Base-by-base conservation (phyloP, 1,140 invertebrate species). In the Diplogasteroides magnus region DNA sequence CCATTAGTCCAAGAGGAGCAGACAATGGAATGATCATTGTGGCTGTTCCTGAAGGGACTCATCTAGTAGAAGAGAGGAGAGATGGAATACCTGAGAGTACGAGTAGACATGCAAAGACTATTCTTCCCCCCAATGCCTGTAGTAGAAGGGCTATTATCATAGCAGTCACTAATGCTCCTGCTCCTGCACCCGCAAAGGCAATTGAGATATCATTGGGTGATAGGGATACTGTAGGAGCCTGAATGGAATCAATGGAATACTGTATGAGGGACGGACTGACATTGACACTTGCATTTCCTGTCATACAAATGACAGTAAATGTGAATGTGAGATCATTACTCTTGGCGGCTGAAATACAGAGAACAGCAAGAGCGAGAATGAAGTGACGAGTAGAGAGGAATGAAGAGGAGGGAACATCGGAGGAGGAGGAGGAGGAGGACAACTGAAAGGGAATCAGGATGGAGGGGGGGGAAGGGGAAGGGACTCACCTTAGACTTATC, bases 91-190 rank as follows among this genome's bases (percentile, higher is more conserved):
- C 64, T 48, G 59, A 15, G 2, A 61, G 11, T 67, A 28, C 2
- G 13, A 65, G 31, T 26, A 68, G 23, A 68, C 2, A 14, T 48
- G 25, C 19, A 25, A 23, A 58, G 25, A 31, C 56, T 26, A 48
- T 19, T 61, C 68, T 65, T 65, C 31, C 64, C 25, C 64, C 64
- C 26, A 72, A 72, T n/a, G n/a, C 56, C 14, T 72, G 70, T 2
- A 72, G 56, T 23, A 58, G 32, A 23, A 60, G 25, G 32, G 68
- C 61, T 48, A 63, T 27, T 2, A 57, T 27, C 11, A 72, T 2
- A 2, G 64, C 27, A 28, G 70, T 67, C 23, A 72, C 13, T 29
- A 72, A 37, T 19, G 70, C 70, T 15, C 70, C 70, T 14, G 58
- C 29, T 26, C 67, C 70, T 11, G 60, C 68, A 23, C 11, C 37